Percentiles rank a stretch among this genome's conserved stretches.
Conservation (phyloP, 2,797 vertebrate species). For the Eurystomus glaucurus region DNA sequence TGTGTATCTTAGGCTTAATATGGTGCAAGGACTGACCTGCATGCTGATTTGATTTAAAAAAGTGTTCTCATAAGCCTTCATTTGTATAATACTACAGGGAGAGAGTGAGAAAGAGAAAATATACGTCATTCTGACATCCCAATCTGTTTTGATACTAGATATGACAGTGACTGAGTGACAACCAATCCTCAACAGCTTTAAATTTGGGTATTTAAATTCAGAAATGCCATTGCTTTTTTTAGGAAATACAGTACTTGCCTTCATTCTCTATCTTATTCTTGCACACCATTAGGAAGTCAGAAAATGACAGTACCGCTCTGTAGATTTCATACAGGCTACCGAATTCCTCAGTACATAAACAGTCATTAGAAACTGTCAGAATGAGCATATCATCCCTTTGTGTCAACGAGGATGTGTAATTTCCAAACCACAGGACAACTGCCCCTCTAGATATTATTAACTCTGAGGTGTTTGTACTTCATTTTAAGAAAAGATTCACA, state of each 20-base stretch:
- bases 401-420: neutral
- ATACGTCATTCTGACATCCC: neutral
- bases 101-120: neutral
- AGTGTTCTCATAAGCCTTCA: neutral
- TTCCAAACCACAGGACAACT: neutral
- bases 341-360: neutral
- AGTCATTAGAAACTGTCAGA: neutral
- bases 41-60: neutral
- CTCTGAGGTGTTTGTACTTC: neutral
- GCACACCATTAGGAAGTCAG: neutral
- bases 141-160: neutral
- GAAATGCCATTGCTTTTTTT: neutral
- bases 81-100: neutral
- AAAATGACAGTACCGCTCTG: neutral
- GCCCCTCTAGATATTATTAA: neutral
- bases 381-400: neutral
- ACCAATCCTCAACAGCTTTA: constrained; percentile 6
- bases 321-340: neutral
- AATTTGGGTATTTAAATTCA: neutral
- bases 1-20: neutral
- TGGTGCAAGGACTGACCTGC: neutral
- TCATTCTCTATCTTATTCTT: neutral
- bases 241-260: neutral
- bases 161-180: constrained; percentile 19
- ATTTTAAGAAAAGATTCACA: neutral